phyloP scores from a whole-genome alignment of 2,888 invertebrate genomes.

The Clunio marinus region DNA sequence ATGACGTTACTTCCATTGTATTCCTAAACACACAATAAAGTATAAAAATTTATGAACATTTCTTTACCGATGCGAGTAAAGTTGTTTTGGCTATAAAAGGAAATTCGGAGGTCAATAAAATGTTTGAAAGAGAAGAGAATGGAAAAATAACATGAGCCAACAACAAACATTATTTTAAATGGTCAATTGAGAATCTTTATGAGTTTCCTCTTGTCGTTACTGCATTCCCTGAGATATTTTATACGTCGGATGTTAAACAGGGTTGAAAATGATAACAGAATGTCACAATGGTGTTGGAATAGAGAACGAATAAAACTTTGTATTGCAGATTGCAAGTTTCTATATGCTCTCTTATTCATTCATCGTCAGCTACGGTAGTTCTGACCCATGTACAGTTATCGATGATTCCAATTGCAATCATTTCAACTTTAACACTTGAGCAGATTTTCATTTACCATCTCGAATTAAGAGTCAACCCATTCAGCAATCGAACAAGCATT shows the following conservation, averaged over 20 bases:
- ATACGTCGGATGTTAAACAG: no score
- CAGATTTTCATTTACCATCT: slow-evolving; percentile 3
- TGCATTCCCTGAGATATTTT: no score
- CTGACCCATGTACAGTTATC: not conserved
- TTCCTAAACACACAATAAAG: not conserved
- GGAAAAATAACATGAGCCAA: not conserved
- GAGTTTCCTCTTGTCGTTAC: no score
- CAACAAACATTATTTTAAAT: slow-evolving; percentile 23
- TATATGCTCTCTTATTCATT: no score
- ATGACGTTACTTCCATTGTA: not conserved
- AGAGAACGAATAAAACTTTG: not conserved
- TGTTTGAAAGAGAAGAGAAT: slow-evolving; percentile 32
- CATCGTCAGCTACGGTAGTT: no score
- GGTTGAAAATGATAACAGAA: slow-evolving; percentile 7
- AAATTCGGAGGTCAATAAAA: slow-evolving; percentile 39
- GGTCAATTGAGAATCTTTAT: slow-evolving; percentile 33
- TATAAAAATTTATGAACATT: slow-evolving; percentile 33
- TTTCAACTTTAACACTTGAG: not conserved
- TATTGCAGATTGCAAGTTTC: no score
- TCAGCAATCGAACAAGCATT: no score
- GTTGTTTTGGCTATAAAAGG: slow-evolving; percentile 39
- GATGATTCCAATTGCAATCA: slow-evolving; percentile 5
- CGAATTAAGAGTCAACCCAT: not conserved
- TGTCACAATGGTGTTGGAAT: not conserved
- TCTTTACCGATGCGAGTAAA: slow-evolving; percentile 30